Evolutionary conservation across 1,140 invertebrate species (phyloP), one percentile per base, ranked within the genome.

Genomic region (Ceratosolen solmsi): DNA sequence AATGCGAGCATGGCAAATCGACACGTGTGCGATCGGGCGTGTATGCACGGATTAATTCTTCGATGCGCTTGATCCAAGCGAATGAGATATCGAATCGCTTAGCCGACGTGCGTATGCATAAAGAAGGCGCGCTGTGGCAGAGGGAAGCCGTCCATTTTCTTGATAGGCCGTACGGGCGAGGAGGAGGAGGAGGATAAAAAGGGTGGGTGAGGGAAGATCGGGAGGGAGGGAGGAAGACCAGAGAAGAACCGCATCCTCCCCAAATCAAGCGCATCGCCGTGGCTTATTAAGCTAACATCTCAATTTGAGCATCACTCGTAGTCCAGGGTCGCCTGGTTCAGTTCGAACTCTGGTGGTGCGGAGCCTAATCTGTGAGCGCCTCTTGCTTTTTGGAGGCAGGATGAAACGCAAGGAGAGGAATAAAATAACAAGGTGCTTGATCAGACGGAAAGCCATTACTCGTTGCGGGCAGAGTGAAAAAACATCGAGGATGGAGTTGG

Each of bases 221-320:
- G 41, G 51, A 22, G 51, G 20, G 51, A 22, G 20, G 20, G 4
- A 68, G 9, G 20, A 65, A 11, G 72, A 20, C 2, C 51, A 17
- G 9, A 51, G 15, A 36, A 11, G 70, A 76, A 73, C 54, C 76
- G 79, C 81, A 84, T 70, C 83, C 86, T 88, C 84, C 85, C 79
- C 84, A 86, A n/a, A 68, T 84, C 84, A 85, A 84, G 82, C 84
- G 2, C n/a, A 9, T 27, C 13, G 84, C 84, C 83, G 84, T 81
- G 85, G 87, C 87, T 89, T 85, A 85, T 89, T 89, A 85, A 89
- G 86, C 87, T 89, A 85, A 89, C 86, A 84, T 87, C 87, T 89
- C 85, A 88, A 88, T 89, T 88, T 86, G 85, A 86, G 84, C 85
- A 74, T 27, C 25, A 7, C 56, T 46, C 27, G 41, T 17, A 11